Conservation (phyloP, 1,140 invertebrate species). For the Drosophila grimshawi region DNA sequence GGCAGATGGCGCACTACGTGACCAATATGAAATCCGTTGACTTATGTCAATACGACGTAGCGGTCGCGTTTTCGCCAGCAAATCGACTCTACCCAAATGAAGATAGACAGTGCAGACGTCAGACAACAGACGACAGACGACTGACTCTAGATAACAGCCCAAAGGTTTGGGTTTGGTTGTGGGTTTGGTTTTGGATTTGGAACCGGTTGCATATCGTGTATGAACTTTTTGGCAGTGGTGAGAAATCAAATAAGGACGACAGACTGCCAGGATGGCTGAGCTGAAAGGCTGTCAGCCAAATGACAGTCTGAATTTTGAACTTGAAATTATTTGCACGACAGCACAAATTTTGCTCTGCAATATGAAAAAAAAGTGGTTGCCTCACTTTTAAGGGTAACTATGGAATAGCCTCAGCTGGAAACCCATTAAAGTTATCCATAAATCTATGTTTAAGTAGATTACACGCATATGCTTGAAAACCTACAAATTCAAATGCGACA, state of each 20-base stretch:
- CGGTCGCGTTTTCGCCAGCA: slow-evolving; percentile 66
- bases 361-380: slow-evolving; percentile 18
- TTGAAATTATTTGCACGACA: slow-evolving; percentile 68
- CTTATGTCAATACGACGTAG: slow-evolving; percentile 79
- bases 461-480: slow-evolving; percentile 3
- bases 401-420: background rate
- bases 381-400: slow-evolving; percentile 40
- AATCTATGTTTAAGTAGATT: slow-evolving; percentile 18
- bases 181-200: background rate
- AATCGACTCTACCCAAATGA: slow-evolving; percentile 78
- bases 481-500: background rate
- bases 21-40: slow-evolving; percentile 80
- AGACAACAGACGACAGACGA: slow-evolving; percentile 3
- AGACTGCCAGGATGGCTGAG: slow-evolving; percentile 41
- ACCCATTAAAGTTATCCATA: slow-evolving; percentile 3
- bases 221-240: slow-evolving; percentile 66
- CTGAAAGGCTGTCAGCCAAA: slow-evolving; percentile 23
- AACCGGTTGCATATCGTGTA: slow-evolving; percentile 18
- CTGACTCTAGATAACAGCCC: slow-evolving; percentile 5
- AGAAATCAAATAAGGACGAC: slow-evolving; percentile 71
- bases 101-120: slow-evolving; percentile 73
- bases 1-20: slow-evolving; percentile 75
- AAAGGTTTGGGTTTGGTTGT: background rate
- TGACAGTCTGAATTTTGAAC: slow-evolving; percentile 66
- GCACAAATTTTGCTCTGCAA: slow-evolving; percentile 27